Base-by-base conservation (phyloP, 2,797 vertebrate species). In the Schizopygopsis malacanthus region DNA sequence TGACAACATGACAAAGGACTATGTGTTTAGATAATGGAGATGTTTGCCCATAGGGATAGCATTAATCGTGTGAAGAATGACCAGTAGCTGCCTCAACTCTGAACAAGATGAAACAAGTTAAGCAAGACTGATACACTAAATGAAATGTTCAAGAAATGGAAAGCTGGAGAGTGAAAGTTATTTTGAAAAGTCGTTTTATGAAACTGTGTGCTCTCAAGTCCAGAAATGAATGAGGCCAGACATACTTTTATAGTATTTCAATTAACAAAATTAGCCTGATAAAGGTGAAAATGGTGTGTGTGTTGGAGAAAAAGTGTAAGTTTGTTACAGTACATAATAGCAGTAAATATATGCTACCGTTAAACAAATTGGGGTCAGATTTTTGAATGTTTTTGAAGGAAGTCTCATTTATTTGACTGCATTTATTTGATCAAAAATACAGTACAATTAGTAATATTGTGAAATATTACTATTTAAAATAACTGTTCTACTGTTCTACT, bases 11-110 rank as follows among this genome's bases (percentile, higher is more conserved):
- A 92, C 88, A 90, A 82, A 89, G 84, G 84, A 89, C 88, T 73
- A 87, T 90, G 79, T 91, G 91, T 91, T 90, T 91, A 91, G 89
- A 91, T 88, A 86, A 92, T 87, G 89, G 90, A 83, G 87, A 91
- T 90, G 89, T 91, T 89, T 90, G 90, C 91, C 88, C 85, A 88
- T 70, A 88, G 89, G 88, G 90, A 91, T 81, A 52, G 84, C 87
- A 87, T 91, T 92, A 87, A 92, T 92, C 87, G 77, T 87, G 67
- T 89, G 91, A 81, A 73, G 87, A 89, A 89, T 78, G 85, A 85
- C 89, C 92, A 82, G 87, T 56, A 73, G 65, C 87, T 88, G 89
- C 79, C 80, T 90, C 39, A 79, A 73, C 83, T 79, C 50, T 78
- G 79, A 87, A 79, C 81, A 88, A 82, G 84, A 90, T 43, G 75